Base-by-base conservation (phyloP, 2,113 vertebrate genomes). In the Ceuthmochares aereus region DNA sequence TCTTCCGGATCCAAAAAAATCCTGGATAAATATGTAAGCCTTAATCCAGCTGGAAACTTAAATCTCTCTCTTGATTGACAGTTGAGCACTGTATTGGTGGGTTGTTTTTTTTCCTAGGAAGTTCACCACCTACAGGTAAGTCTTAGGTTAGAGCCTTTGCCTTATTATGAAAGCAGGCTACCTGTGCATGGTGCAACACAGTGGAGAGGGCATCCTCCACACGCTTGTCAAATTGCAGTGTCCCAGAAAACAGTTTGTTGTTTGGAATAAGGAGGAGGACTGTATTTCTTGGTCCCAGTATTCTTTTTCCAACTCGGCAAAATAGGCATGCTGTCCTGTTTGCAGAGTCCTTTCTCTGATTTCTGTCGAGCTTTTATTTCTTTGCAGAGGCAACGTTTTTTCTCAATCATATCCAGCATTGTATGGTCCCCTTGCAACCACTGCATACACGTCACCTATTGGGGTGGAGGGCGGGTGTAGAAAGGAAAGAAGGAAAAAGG, bases 401-500 rank as follows among this genome's bases (percentile, higher is more conserved):
- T 99, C 98, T 99, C 99, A 68, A 99, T 99, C 98, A 98, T 99
- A 97, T 99, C 99, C 98, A 99, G 98, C 99, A 99, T 99, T 30
- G 99, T 99, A 97, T 98, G 98, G 95, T 99, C 99, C 78, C 99
- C 99, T 84, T 98, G 98, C 90, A 99, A 98, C 99, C 99, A 99
- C 78, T 99, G 98, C 98, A 99, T 98, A 84, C 98, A 98, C 12
- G 97, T 97, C 97, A 99, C 98, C 99, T 99, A 79, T 95, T 82
- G 94, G 5, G 9, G 19, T 49, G 9, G 25, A 3, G 1, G 4
- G 6, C 21, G 15, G 47, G 49, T 45, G 5, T n/a, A 59, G 42
- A 54, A 59, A 93, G 40, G 68, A 55, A 87, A 51, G 26, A 66
- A 72, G 42, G 22, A 5, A 19, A 64, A 66, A 40, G 32, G 67